Evolutionary conservation across 2,797 vertebrate genomes (phyloP).

Genomic region (Acanthurus lineatus): DNA sequence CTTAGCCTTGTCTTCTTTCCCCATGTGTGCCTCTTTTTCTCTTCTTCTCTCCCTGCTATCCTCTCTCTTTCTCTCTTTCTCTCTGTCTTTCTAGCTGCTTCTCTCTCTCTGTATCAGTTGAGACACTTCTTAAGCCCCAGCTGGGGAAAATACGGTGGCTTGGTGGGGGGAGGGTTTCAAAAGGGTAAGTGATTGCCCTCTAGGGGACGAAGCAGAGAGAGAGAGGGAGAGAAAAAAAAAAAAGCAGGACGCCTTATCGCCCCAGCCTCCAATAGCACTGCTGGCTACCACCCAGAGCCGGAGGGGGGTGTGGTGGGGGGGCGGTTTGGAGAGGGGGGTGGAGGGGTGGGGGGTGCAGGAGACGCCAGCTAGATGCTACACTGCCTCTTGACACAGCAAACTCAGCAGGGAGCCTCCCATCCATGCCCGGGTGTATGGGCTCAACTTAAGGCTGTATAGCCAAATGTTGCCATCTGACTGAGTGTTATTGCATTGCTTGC

Average conservation of each 20-base stretch:
- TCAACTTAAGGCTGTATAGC: constrained; percentile 43
- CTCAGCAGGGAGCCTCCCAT: constrained; percentile 72
- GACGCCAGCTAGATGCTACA: constrained; percentile 74
- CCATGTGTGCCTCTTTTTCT: constrained; percentile 30
- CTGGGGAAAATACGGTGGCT: constrained; percentile 80
- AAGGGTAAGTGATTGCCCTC: constrained; percentile 90
- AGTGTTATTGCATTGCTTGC: constrained; percentile 33
- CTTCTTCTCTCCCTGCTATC: constrained; percentile 14
- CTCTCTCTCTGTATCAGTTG: constrained; percentile 69
- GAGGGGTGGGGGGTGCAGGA: constrained; percentile 26
- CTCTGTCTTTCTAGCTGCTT: constrained; percentile 53
- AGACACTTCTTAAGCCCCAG: constrained; percentile 81
- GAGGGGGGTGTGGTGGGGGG: too few species aligned
- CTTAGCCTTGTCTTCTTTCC: constrained; percentile 35
- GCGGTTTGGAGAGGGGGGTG: not conserved
- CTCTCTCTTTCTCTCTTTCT: too few species aligned
- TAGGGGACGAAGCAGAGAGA: constrained; percentile 86
- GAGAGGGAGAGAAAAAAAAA: constrained; percentile 55
- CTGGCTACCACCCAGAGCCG: constrained; percentile 80
- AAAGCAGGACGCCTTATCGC: constrained; percentile 82
- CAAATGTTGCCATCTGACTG: constrained; percentile 64
- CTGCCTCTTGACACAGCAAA: constrained; percentile 82
- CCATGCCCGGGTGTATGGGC: constrained; percentile 57
- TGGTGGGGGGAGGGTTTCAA: constrained; percentile 84
- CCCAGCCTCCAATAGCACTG: constrained; percentile 81